A percentile compares a stretch with the other conserved stretches of the same genome.
These are phyloP conservation scores for Channa maculata DNA, from an alignment of 2,113 vertebrate species.

Conservation along the genomic window DNA sequence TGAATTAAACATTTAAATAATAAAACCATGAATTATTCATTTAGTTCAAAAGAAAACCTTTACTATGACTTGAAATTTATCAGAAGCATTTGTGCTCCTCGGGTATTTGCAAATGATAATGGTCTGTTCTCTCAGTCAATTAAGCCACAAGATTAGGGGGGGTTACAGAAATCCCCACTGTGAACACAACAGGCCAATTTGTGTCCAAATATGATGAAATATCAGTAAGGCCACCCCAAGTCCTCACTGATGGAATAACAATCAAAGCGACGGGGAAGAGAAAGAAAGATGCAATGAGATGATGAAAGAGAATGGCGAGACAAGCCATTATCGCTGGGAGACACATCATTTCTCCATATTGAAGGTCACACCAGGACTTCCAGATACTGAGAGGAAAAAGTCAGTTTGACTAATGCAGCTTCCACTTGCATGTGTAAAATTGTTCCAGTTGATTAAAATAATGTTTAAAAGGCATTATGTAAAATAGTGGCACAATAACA, in stretches of 20 bases:
- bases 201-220: constrained; percentile 43
- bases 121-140: constrained; percentile 8
- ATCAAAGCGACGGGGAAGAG: background rate
- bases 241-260: constrained; percentile 35
- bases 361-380: constrained; percentile 36
- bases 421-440: background rate
- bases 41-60: background rate
- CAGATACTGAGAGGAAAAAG: constrained; percentile 16
- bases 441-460: constrained; percentile 7
- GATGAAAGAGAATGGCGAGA: constrained; percentile 33
- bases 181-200: constrained; percentile 30
- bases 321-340: constrained; percentile 35
- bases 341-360: constrained; percentile 28
- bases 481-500: background rate
- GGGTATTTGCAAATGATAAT: constrained; percentile 5
- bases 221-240: constrained; percentile 35
- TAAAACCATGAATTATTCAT: background rate
- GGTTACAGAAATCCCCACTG: constrained; percentile 22
- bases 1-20: no score
- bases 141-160: background rate
- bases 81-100: background rate
- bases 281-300: constrained; percentile 13
- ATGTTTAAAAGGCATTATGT: background rate
- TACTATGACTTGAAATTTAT: background rate
- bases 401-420: constrained; percentile 14